phyloP scores from a whole-genome alignment of 2,888 invertebrate species.

The Willowsia nigromaculata region DNA sequence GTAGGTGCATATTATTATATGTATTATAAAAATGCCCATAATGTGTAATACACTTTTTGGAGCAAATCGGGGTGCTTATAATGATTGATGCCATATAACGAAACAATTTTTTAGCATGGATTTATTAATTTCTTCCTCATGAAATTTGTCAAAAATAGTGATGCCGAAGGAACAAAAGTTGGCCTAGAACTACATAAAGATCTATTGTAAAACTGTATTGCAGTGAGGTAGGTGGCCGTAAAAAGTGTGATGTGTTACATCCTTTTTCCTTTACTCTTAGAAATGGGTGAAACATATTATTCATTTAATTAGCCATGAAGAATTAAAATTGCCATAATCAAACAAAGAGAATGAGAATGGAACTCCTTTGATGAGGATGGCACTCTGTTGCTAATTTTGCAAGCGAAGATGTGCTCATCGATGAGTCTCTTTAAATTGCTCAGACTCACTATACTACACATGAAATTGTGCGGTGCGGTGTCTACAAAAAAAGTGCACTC shows the following conservation, averaged over 20 bases:
- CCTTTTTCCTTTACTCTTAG: slow-evolving; percentile 35
- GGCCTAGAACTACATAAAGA: neutral
- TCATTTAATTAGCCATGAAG: slow-evolving; percentile 58
- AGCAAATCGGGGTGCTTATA: neutral
- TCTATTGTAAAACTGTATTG: neutral
- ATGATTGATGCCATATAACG: neutral
- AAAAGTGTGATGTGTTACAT: slow-evolving; percentile 38
- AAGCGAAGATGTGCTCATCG: neutral
- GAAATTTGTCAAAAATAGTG: slow-evolving; percentile 30
- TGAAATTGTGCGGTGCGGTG: too few relatives aligned
- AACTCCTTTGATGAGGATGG: neutral
- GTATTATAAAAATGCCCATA: too few relatives aligned
- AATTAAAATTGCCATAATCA: slow-evolving; percentile 56
- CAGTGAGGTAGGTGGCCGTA: slow-evolving; percentile 52
- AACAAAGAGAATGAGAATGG: slow-evolving; percentile 20
- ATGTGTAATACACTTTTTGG: neutral
- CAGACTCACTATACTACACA: too few relatives aligned
- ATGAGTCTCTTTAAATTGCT: too few relatives aligned
- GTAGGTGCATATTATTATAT: too few relatives aligned
- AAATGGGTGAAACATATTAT: slow-evolving; percentile 60
- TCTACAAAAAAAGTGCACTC: too few relatives aligned
- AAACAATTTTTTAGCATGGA: slow-evolving; percentile 28
- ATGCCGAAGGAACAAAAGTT: slow-evolving; percentile 6
- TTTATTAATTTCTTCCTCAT: slow-evolving; percentile 41
- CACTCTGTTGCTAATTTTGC: neutral